Conservation (phyloP, 2,888 invertebrate species). For the Drosophila tripunctata region DNA sequence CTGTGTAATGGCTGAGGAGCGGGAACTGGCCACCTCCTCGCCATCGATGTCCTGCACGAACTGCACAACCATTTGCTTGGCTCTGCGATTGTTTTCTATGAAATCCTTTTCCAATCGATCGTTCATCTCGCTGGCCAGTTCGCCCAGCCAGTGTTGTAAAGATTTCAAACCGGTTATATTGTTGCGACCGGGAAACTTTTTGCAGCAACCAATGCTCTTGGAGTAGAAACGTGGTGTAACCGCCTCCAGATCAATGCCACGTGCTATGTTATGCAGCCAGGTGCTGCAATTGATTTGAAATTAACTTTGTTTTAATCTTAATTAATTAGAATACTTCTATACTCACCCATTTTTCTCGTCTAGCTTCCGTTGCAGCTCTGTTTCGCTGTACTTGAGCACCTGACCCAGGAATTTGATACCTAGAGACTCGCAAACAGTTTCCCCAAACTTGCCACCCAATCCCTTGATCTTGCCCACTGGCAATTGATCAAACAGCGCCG, state of each 20-base stretch:
- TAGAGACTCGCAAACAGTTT: conserved; percentile 89
- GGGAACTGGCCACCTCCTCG: conserved; percentile 87
- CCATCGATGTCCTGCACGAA: conserved; percentile 86
- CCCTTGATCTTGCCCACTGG: conserved; percentile 94
- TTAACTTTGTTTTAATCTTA: neutral
- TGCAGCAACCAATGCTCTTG: conserved; percentile 98
- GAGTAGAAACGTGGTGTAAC: conserved; percentile 93
- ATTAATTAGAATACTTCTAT: neutral
- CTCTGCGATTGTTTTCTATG: conserved; percentile 91
- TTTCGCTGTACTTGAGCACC: conserved; percentile 88
- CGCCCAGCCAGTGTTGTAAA: conserved; percentile 91
- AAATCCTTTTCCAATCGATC: conserved; percentile 93
- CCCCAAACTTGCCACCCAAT: conserved; percentile 97
- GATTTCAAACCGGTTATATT: conserved; percentile 88
- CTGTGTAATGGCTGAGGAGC: conserved; percentile 86
- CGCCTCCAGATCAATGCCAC: conserved; percentile 94
- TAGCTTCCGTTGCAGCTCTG: conserved; percentile 89
- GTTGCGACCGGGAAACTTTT: conserved; percentile 94
- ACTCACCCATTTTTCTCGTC: conserved; percentile 94
- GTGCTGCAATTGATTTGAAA: conserved; percentile 84
- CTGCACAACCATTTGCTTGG: conserved; percentile 90
- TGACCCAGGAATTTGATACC: conserved; percentile 92
- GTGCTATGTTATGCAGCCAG: conserved; percentile 94
- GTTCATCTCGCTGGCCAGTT: conserved; percentile 92
- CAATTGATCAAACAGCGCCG: conserved; percentile 85